phyloP scores from a whole-genome alignment of 1,140 invertebrate species.

The Drosophila yakuba region DNA sequence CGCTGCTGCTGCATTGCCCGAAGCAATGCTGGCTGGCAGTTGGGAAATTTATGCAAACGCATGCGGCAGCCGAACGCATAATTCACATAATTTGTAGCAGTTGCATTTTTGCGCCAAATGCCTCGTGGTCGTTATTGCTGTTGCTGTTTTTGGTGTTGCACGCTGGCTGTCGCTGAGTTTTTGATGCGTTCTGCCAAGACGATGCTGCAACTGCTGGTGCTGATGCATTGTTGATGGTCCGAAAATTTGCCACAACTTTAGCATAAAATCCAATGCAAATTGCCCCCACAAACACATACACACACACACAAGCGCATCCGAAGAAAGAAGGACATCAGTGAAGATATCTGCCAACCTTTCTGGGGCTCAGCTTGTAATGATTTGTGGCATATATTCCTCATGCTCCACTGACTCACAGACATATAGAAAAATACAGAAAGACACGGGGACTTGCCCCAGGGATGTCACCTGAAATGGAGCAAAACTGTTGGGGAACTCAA shows the following conservation, averaged over 20 bases:
- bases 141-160: constrained; percentile 37
- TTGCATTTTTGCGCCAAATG: constrained; percentile 80
- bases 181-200: constrained; percentile 35
- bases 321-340: neutral
- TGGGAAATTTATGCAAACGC: constrained; percentile 80
- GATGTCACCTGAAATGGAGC: constrained; percentile 48
- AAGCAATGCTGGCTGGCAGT: constrained; percentile 66
- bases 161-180: constrained; percentile 41
- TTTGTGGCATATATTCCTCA: constrained; percentile 46
- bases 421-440: neutral
- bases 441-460: neutral
- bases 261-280: constrained; percentile 80
- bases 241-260: constrained; percentile 75
- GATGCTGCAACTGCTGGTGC: constrained; percentile 29
- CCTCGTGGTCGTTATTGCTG: constrained; percentile 55
- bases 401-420: constrained; percentile 25
- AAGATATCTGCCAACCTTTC: constrained; percentile 26
- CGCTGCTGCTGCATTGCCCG: constrained; percentile 39
- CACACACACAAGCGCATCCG: neutral
- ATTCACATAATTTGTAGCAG: constrained; percentile 81
- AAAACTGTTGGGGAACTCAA: constrained; percentile 48
- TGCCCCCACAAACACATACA: constrained; percentile 18
- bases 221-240: constrained; percentile 80
- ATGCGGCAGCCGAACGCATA: constrained; percentile 80
- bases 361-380: constrained; percentile 52